phyloP scores from a whole-genome alignment of 2,888 invertebrate species.

The Rhingia rostrata region DNA sequence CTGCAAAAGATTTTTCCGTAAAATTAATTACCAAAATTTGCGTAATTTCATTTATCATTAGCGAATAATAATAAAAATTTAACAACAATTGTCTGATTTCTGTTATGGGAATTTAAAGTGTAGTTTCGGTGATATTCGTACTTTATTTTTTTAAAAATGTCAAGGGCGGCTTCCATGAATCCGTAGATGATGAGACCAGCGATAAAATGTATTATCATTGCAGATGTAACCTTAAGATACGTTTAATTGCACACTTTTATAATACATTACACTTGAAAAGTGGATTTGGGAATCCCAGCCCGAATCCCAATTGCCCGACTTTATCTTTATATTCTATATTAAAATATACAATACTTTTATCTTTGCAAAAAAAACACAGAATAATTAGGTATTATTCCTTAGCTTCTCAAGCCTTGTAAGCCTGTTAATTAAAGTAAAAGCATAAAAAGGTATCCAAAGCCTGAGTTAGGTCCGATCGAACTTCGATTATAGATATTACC shows the following conservation, averaged over 20 bases:
- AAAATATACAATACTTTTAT: too few species aligned
- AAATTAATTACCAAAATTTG: slow-evolving; percentile 58
- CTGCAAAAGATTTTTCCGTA: slow-evolving; percentile 43
- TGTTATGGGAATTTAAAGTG: slow-evolving; percentile 29
- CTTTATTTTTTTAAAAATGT: slow-evolving; percentile 24
- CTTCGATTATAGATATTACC: too few species aligned
- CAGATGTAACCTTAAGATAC: neutral
- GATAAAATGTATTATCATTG: neutral
- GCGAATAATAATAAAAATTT: slow-evolving; percentile 27
- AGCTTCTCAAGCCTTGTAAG: too few species aligned
- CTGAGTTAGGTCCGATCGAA: too few species aligned
- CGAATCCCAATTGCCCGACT: too few species aligned
- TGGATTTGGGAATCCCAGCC: too few species aligned
- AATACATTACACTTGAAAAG: too few species aligned
- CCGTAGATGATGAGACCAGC: neutral
- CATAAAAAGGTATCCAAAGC: too few species aligned
- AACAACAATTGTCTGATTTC: slow-evolving; percentile 6
- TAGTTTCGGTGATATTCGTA: slow-evolving; percentile 20
- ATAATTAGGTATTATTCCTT: too few species aligned
- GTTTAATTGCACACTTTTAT: neutral
- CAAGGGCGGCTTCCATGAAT: slow-evolving; percentile 21
- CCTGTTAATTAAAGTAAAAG: too few species aligned
- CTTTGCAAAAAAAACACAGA: too few species aligned
- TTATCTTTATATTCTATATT: too few species aligned
- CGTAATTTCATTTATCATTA: slow-evolving; percentile 29